Conservation (phyloP, 2,113 vertebrate genomes). For the Dicentrarchus labrax region DNA sequence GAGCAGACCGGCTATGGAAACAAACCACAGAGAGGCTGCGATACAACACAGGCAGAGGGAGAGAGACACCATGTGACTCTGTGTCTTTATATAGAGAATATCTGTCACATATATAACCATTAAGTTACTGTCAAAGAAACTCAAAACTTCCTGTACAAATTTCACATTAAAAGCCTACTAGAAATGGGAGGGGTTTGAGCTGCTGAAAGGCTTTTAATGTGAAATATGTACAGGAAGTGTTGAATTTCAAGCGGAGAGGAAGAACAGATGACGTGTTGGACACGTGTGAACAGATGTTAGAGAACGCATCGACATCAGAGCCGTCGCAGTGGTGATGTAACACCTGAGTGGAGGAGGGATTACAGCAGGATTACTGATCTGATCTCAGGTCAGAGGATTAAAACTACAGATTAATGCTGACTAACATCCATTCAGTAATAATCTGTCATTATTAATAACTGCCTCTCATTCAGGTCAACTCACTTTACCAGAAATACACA, state of each 20-base stretch:
- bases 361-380: conserved; percentile 39
- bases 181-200: too few relatives aligned
- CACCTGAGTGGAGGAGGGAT: conserved; percentile 36
- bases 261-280: not conserved
- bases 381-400: conserved; percentile 48
- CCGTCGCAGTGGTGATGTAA: conserved; percentile 44
- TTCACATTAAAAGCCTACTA: not conserved
- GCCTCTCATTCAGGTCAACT: too few relatives aligned
- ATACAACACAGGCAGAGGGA: too few relatives aligned
- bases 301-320: not conserved
- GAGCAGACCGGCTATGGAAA: too few relatives aligned
- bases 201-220: not conserved
- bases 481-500: too few relatives aligned
- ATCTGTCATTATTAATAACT: conserved; percentile 27
- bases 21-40: too few relatives aligned
- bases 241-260: not conserved
- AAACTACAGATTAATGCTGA: conserved; percentile 37
- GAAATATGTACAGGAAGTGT: not conserved
- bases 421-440: conserved; percentile 17
- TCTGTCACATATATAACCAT: too few relatives aligned
- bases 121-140: too few relatives aligned
- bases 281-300: conserved; percentile 39
- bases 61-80: too few relatives aligned
- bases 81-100: too few relatives aligned
- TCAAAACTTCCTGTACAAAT: too few relatives aligned